Evolutionary conservation across 1,140 invertebrate species (phyloP).

Genomic region (Oedothorax gibbosus): DNA sequence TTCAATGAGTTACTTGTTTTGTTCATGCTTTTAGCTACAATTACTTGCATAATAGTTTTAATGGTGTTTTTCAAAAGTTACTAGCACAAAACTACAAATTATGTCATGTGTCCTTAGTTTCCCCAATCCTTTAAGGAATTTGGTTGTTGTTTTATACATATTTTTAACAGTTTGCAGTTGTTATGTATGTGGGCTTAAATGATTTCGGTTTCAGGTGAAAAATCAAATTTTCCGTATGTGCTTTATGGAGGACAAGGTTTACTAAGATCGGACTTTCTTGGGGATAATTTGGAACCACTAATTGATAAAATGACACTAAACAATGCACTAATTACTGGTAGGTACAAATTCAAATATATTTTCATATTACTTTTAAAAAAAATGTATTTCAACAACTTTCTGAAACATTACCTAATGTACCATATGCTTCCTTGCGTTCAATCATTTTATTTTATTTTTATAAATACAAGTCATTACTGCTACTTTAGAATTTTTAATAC

Average conservation of each 20-base stretch:
- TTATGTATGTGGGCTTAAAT: background rate
- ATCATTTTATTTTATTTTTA: background rate
- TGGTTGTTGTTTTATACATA: too few species aligned
- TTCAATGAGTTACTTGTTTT: too few species aligned
- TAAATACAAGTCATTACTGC: background rate
- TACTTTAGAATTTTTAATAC: constrained; percentile 70
- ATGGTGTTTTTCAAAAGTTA: background rate
- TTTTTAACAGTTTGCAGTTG: constrained; percentile 5
- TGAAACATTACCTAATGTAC: background rate
- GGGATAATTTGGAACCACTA: constrained; percentile 51
- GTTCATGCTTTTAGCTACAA: too few species aligned
- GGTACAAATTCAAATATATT: background rate
- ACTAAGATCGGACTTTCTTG: constrained; percentile 76
- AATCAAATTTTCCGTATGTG: constrained; percentile 70
- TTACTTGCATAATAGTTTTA: too few species aligned
- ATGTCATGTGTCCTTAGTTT: background rate
- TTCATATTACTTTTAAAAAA: constrained; percentile 64
- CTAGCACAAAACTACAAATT: background rate
- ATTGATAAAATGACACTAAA: constrained; percentile 54
- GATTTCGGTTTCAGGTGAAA: background rate
- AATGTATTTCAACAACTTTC: background rate
- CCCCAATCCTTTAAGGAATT: too few species aligned
- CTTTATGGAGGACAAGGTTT: constrained; percentile 81
- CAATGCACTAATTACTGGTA: constrained; percentile 49
- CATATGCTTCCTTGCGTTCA: background rate